These are phyloP conservation scores for Panagrolaimus sp. DNA, from an alignment of 1,140 invertebrate species.

Conservation along the genomic window DNA sequence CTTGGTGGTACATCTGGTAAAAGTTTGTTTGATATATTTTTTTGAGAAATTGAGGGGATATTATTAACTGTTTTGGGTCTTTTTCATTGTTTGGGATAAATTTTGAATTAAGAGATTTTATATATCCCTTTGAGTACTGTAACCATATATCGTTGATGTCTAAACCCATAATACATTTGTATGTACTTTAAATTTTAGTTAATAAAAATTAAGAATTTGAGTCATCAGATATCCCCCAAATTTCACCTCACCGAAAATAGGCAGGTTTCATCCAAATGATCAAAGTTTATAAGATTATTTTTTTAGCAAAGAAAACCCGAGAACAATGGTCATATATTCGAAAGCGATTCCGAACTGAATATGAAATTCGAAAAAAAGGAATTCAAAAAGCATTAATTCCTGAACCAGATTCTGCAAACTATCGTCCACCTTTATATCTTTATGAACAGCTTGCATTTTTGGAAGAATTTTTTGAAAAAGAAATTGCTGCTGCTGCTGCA, in stretches of 20 bases:
- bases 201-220: no score
- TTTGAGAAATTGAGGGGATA: no score
- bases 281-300: constrained; percentile 13
- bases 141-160: no score
- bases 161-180: no score
- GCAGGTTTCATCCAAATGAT: no score
- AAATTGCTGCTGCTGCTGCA: no score
- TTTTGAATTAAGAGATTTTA: constrained; percentile 7
- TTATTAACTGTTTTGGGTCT: no score
- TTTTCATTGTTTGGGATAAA: background rate
- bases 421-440: constrained; percentile 21
- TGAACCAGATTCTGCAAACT: constrained; percentile 19
- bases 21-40: background rate
- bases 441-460: constrained; percentile 26
- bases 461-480: constrained; percentile 17
- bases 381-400: constrained; percentile 15
- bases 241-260: no score
- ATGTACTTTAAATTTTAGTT: no score
- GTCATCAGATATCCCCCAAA: no score
- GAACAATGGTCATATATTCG: constrained; percentile 29
- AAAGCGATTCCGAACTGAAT: constrained; percentile 24
- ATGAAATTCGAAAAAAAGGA: constrained; percentile 15
- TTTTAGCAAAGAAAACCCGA: constrained; percentile 24
- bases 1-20: background rate
- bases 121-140: no score